These are phyloP conservation scores for Apodemia zela DNA, from an alignment of 2,888 invertebrate genomes.

Conservation along the genomic window DNA sequence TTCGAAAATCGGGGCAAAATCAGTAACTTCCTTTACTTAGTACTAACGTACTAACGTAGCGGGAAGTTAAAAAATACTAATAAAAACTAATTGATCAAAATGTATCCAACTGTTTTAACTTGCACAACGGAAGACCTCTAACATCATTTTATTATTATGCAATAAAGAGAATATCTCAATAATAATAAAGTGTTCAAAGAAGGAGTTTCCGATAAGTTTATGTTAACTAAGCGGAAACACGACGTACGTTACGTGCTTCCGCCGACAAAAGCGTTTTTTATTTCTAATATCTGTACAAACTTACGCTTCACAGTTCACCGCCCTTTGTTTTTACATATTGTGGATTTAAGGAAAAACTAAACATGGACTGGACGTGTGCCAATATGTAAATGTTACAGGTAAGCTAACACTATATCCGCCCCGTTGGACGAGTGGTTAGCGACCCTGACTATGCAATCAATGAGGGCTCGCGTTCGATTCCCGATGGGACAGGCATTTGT, in stretches of 20 bases:
- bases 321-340: constrained; percentile 3
- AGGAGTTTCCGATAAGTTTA: not conserved
- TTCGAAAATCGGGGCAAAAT: too few relatives aligned
- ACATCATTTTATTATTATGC: not conserved
- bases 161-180: constrained; percentile 12
- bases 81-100: too few relatives aligned
- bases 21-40: too few relatives aligned
- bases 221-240: constrained; percentile 7
- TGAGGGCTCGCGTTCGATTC: too few relatives aligned
- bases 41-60: too few relatives aligned
- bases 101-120: too few relatives aligned
- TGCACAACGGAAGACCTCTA: too few relatives aligned
- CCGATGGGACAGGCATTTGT: too few relatives aligned
- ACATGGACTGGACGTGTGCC: not conserved
- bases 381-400: not conserved
- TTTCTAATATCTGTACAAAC: constrained; percentile 9
- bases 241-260: constrained; percentile 9
- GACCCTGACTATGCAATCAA: too few relatives aligned
- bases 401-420: too few relatives aligned
- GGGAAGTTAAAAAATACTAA: too few relatives aligned
- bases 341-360: not conserved
- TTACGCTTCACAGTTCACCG: constrained; percentile 3
- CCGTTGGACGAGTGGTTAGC: too few relatives aligned
- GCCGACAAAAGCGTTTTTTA: constrained; percentile 11
- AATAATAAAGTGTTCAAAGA: not conserved